Evolutionary conservation across 2,888 invertebrate genomes (phyloP).

Genomic region (Boloria selene): DNA sequence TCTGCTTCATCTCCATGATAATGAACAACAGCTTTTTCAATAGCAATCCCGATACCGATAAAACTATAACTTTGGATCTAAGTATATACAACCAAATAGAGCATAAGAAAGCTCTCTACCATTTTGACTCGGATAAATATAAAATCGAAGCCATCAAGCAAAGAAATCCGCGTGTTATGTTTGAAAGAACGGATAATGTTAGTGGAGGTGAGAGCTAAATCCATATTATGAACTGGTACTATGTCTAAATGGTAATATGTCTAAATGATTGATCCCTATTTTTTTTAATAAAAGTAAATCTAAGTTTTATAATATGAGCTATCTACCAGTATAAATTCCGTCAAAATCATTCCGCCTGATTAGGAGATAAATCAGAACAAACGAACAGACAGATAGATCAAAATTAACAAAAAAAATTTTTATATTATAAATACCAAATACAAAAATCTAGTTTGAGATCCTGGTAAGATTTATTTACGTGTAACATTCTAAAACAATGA

Average conservation of each 20-base stretch:
- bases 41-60: neutral
- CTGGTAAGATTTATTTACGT: no score
- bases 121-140: conserved; percentile 29
- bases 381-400: no score
- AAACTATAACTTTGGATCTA: conserved; percentile 43
- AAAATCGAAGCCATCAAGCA: conserved; percentile 34
- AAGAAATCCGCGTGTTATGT: conserved; percentile 43
- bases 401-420: no score
- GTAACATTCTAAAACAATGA: no score
- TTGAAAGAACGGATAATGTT: conserved; percentile 43
- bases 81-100: conserved; percentile 48
- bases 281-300: neutral
- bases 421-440: no score
- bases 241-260: no score
- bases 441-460: no score
- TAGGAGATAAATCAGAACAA: no score
- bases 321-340: no score
- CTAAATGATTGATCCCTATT: neutral
- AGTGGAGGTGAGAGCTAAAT: conserved; percentile 44
- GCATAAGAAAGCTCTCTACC: conserved; percentile 47
- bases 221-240: neutral
- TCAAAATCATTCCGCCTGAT: no score
- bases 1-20: conserved; percentile 44
- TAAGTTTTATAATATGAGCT: no score
- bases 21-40: conserved; percentile 40